Percentiles rank a stretch among this genome's conserved stretches.
Conservation (phyloP, 2,797 vertebrate species). For the Crypturellus tataupa region DNA sequence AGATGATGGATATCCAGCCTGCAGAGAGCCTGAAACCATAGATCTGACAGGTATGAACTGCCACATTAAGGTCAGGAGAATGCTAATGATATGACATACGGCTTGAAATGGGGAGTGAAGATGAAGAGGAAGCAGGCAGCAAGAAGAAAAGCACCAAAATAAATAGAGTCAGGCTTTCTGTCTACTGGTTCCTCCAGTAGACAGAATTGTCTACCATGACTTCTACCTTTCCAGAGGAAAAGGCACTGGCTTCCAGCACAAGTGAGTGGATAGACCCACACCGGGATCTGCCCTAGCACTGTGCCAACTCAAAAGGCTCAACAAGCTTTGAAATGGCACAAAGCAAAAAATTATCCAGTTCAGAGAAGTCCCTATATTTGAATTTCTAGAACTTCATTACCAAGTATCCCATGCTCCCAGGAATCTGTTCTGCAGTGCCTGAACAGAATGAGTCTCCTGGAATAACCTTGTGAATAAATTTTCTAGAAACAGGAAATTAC, state of each 20-base stretch:
- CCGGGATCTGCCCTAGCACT: background rate
- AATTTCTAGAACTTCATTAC: background rate
- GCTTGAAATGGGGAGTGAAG: background rate
- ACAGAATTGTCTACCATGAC: background rate
- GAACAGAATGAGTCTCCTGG: background rate
- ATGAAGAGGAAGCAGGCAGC: background rate
- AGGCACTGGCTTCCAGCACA: background rate
- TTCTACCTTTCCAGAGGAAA: background rate
- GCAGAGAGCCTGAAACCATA: constrained; percentile 11
- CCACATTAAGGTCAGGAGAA: background rate
- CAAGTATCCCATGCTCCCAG: background rate
- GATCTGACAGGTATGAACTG: constrained; percentile 50
- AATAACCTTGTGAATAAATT: rapidly evolving
- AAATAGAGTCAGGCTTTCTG: background rate
- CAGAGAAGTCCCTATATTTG: background rate
- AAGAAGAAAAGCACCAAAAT: rapidly evolving
- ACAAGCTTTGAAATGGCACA: background rate
- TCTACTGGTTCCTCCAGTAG: background rate
- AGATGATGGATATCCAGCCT: constrained; percentile 43
- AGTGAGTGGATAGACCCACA: background rate
- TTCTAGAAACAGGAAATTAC: background rate
- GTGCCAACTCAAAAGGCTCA: background rate
- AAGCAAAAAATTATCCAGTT: background rate
- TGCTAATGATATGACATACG: background rate
- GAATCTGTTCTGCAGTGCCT: background rate